These are phyloP conservation scores for Oreochromis grahami DNA, from an alignment of 2,797 vertebrate genomes.

Conservation along the genomic window DNA sequence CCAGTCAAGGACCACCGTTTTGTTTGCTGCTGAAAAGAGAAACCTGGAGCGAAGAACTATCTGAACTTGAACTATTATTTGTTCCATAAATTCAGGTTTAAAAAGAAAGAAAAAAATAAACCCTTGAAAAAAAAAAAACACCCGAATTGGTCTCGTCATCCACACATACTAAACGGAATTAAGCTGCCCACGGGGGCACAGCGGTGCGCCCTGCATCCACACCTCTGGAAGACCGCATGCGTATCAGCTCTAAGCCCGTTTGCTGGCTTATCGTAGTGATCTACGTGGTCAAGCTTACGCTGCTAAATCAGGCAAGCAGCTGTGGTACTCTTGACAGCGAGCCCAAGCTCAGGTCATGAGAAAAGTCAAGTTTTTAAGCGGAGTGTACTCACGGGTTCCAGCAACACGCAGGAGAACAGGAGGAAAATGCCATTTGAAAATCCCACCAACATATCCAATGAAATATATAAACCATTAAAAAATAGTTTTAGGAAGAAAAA, in stretches of 20 bases:
- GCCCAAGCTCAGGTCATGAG: neutral
- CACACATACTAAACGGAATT: neutral
- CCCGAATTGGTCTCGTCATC: neutral
- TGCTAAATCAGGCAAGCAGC: neutral
- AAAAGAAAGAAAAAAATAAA: neutral
- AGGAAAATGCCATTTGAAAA: slow-evolving; percentile 15
- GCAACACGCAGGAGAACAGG: slow-evolving; percentile 40
- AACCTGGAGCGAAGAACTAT: neutral
- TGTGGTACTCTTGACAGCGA: neutral
- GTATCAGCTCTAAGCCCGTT: neutral
- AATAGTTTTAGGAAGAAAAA: neutral
- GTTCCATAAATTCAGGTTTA: neutral
- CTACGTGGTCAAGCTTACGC: neutral
- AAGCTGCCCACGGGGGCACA: neutral
- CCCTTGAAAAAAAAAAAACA: accelerated
- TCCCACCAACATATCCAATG: slow-evolving; percentile 9
- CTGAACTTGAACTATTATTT: neutral
- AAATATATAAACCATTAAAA: neutral
- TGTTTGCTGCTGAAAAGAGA: neutral
- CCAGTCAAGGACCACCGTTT: neutral
- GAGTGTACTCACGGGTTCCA: slow-evolving; percentile 56
- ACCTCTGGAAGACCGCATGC: neutral
- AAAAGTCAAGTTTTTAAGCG: neutral
- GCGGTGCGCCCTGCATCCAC: neutral
- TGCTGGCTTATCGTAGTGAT: neutral